A percentile compares a stretch with the other conserved stretches of the same genome.
Evolutionary conservation across 2,888 invertebrate species (phyloP).

Genomic region (Dicycla oo): DNA sequence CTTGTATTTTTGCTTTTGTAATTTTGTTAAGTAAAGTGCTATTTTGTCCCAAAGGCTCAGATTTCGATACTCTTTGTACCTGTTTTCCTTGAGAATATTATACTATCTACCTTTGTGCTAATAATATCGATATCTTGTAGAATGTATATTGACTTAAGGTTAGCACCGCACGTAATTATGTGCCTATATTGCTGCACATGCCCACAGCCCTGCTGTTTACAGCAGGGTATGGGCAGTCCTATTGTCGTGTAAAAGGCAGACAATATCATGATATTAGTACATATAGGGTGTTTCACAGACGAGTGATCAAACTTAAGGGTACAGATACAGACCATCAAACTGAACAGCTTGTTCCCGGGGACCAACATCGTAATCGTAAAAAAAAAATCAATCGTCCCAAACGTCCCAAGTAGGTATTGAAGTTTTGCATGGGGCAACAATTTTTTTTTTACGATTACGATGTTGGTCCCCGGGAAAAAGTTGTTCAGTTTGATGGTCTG

Average conservation of each 20-base stretch:
- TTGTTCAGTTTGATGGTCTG: no score
- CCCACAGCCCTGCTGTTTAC: no score
- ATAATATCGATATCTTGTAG: slow-evolving; percentile 61
- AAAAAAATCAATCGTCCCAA: no score
- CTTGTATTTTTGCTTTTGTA: neutral
- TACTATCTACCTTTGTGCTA: slow-evolving; percentile 44
- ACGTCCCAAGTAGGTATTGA: no score
- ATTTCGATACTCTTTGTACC: slow-evolving; percentile 50
- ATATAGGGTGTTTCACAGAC: no score
- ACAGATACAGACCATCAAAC: no score
- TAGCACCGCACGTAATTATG: slow-evolving; percentile 35
- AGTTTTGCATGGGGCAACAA: no score
- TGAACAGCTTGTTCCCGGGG: no score
- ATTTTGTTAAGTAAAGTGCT: neutral
- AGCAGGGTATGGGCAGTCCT: slow-evolving; percentile 29
- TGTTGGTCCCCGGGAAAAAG: no score
- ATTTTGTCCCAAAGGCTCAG: slow-evolving; percentile 38
- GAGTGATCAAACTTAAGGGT: no score
- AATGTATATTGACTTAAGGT: slow-evolving; percentile 61
- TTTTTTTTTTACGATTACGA: no score
- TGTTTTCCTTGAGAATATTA: slow-evolving; percentile 61
- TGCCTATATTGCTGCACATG: slow-evolving; percentile 33
- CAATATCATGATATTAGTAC: slow-evolving; percentile 32
- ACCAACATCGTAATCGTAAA: no score
- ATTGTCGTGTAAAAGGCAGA: slow-evolving; percentile 57